Percentiles rank a stretch among this genome's conserved stretches.
Conservation (phyloP, 2,113 vertebrate genomes). For the Microtus richardsoni region DNA sequence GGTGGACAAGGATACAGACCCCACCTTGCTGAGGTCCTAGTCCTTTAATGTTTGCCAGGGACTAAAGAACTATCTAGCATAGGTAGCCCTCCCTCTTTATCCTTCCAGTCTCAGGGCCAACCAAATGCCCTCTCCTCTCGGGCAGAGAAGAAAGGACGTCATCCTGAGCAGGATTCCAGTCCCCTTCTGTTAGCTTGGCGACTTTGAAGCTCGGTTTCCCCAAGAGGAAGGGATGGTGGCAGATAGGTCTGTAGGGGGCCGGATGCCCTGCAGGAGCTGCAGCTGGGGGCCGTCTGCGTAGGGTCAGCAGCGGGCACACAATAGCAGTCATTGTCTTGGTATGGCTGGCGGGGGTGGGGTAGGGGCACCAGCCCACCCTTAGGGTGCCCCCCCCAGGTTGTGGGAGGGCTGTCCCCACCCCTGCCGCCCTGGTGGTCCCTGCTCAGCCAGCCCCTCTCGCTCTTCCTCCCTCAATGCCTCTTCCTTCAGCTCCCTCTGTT, state of each 20-base stretch:
- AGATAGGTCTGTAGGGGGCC: background rate
- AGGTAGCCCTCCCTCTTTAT: background rate
- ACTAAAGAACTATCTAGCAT: background rate
- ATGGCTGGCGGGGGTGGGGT: background rate
- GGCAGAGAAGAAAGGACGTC: background rate
- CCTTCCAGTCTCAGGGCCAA: background rate
- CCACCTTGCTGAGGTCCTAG: background rate
- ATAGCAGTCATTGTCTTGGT: slow-evolving; percentile 75
- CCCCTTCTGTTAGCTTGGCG: background rate
- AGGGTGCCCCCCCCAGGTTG: slow-evolving; percentile 33
- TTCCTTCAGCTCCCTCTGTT: slow-evolving; percentile 48
- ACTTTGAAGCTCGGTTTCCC: slow-evolving; percentile 57
- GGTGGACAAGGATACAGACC: background rate
- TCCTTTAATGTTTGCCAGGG: background rate
- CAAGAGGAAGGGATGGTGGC: no score
- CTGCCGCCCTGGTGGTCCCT: slow-evolving; percentile 61
- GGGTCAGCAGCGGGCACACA: slow-evolving; percentile 19
- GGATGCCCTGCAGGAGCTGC: slow-evolving; percentile 11
- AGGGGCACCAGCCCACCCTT: slow-evolving; percentile 61
- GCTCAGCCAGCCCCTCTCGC: background rate
- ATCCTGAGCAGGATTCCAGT: background rate
- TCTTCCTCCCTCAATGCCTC: background rate
- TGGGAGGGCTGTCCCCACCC: background rate
- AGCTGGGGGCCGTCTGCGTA: slow-evolving; percentile 46
- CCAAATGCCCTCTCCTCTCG: no score